Evolutionary conservation across 2,888 invertebrate species (phyloP).

Genomic region (Dynastes grantii): DNA sequence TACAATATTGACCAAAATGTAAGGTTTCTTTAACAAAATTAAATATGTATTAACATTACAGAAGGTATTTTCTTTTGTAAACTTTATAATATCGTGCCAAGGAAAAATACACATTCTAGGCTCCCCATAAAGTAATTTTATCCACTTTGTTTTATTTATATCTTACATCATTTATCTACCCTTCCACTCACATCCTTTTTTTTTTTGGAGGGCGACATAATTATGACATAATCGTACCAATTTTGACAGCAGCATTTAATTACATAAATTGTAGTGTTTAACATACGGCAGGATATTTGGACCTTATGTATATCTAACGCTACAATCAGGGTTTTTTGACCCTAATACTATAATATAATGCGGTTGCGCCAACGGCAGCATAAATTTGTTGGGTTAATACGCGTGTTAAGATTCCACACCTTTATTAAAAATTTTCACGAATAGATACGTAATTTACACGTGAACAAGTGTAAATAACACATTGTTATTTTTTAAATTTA

Average conservation of each 20-base stretch:
- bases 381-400: background rate
- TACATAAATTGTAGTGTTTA: background rate
- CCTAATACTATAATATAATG: background rate
- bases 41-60: too few relatives aligned
- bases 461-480: background rate
- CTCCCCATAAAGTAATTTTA: too few relatives aligned
- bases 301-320: background rate
- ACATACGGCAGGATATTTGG: background rate
- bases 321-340: background rate
- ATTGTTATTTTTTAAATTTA: too few relatives aligned
- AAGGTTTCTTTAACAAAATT: too few relatives aligned
- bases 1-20: too few relatives aligned
- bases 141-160: background rate
- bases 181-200: background rate
- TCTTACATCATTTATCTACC: background rate
- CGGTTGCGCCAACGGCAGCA: background rate
- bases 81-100: too few relatives aligned
- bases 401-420: background rate
- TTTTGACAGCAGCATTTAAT: background rate
- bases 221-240: background rate
- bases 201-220: background rate
- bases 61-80: too few relatives aligned
- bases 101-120: too few relatives aligned
- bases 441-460: background rate
- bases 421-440: background rate